Base-by-base conservation (phyloP, 2,888 invertebrate species). In the Thyatira batis region DNA sequence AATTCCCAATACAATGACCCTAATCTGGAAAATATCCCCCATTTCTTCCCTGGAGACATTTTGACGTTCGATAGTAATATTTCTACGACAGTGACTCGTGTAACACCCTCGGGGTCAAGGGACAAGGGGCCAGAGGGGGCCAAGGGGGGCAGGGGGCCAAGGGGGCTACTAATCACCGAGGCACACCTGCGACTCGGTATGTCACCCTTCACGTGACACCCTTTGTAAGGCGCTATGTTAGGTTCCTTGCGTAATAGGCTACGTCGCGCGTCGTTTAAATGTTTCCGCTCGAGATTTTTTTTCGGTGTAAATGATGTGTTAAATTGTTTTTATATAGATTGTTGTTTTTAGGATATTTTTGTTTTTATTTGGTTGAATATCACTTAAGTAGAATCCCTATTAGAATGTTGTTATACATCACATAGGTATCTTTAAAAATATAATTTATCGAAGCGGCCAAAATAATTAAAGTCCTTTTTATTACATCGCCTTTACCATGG, bases 121-220 rank as follows among this genome's bases (percentile, higher is more conserved):
- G 48, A n/a, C 13, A 10, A 27, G 27, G 48, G 48, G 27, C 9
- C 1, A 13, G 27, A 21, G 13, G 46, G 27, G 27, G 39, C 17
- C 1, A 17, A 5, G 3, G 27, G 48, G 48, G 20, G 28, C 20
- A n/a, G n/a, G n/a, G n/a, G n/a, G n/a, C 28, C 45, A 48, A 55
- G 27, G 21, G 45, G 44, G 48, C 55, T 30, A 61, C 58, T 59
- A 61, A 59, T 61, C 61, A 59, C 56, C 49, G 39, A 10, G 13
- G 20, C 53, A 46, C 61, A 61, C 61, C 61, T 61, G 61, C 52
- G 43, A 39, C 30, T 48, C 49, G 44, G 21, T 21, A 43, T 23
- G 51, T 51, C 39, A 39, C 39, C 39, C 39, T 17, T 39, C 39
- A 39, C 5, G 39, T 39, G 39, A 39, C 39, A 39, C 39, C 39